Base-by-base conservation (phyloP, 2,888 invertebrate species). In the Chorisops tibialis region DNA sequence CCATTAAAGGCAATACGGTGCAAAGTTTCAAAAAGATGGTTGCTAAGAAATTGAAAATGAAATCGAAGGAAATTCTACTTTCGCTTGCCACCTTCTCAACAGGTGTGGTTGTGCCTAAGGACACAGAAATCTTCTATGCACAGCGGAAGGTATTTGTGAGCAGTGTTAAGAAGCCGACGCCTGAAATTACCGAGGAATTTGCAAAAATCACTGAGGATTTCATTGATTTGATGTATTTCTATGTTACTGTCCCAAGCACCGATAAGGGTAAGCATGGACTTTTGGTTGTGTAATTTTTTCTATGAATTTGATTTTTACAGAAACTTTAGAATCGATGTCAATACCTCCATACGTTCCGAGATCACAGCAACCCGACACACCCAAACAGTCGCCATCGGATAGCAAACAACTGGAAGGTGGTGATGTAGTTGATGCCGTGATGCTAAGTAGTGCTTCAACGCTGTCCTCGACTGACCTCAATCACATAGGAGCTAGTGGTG, bases 181-280 rank as follows among this genome's bases (percentile, higher is more conserved):
- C 68, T 9, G 81, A 81, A 64, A 80, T 80, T 5, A 82, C 84
- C 69, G 70, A 71, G 24, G 70, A 74, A 5, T 69, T 78, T 7
- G 72, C 73, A 62, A 69, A 70, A 19, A 54, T 74, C 61, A 72
- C 71, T 35, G 70, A 66, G 59, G 67, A 69, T 65, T 84, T 85
- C 69, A 82, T 82, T 67, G 79, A 85, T 70, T 81, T 88, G 47
- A 84, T 87, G 65, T 81, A 83, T 66, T 73, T 89, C 60, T 81
- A 82, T 70, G 75, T 88, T 54, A 76, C 81, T 66, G 79, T 89
- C 64, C 89, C 89, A 11, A 82, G 84, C 66, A 81, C 81, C 16
- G 83, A 82, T 71, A 79, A 82, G 74, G 82, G 84, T 81, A 80
- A 75, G 70, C 74, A 74, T n/a, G n/a, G n/a, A n/a, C n/a, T n/a